Evolutionary conservation across 2,888 invertebrate genomes (phyloP), one percentile per base, ranked within the genome.

Genomic region (Antheraea yamamai): DNA sequence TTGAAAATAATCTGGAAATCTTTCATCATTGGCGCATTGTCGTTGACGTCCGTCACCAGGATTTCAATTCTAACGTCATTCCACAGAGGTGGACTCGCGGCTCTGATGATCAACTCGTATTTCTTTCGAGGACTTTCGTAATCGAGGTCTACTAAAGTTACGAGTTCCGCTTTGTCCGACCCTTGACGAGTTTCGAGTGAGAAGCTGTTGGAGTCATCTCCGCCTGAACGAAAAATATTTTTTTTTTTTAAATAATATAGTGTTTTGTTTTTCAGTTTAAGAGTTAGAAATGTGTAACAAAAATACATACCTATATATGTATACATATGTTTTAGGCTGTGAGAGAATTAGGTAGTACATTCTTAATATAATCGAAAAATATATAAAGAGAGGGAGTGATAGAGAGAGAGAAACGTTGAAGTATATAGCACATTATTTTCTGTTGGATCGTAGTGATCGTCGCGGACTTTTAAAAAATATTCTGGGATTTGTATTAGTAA

Each of bases 1-100:
- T 99, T 99, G 91, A 99, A 98, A 74, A 99, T 97, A 0, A 99
- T 97, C 84, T 97, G 96, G 85, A 99, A 99, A 87, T 99, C 98
- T 82, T 98, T 97, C 82, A 99, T 93, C 81, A 97, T 95, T 0
- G 99, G 99, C 0, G 98, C 97, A 87, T 99, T 99, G 87, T 99
- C 99, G 87, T 99, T 99, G 0, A 98, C 97, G 88, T 99, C 99
- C 0, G 98, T 98, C 0, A 99, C 98, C 8, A 98, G 91, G 58
- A 99, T 96, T 86, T 98, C 98, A 0, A 99, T 97, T 81, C 97
- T 96, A 2, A 98, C 98, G 88, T 99, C 98, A 79, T 97, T 98
- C 85, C 99, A 96, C 8, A 99, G 89, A 0, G 98, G 98, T 0
- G 98, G 97, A 79, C 98, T 98, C 0, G 98, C 97, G 0, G 99